Base-by-base conservation (phyloP, 2,113 vertebrate species). In the Hyaena hyaena region DNA sequence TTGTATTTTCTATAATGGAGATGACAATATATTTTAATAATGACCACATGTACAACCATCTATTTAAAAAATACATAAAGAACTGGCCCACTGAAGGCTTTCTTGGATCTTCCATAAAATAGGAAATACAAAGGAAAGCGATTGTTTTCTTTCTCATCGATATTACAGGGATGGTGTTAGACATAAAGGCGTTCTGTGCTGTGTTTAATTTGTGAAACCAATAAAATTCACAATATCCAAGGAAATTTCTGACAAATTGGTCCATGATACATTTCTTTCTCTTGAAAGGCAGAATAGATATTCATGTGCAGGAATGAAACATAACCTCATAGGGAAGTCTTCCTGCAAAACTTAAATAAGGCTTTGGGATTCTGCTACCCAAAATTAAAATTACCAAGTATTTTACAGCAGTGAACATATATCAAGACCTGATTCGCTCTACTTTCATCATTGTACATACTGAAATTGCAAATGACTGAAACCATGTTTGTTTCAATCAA, bases 361-460 rank as follows among this genome's bases (percentile, higher is more conserved):
- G 9, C 24, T 84, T 63, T 74, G 88, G 23, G 61, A 61, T 66
- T 16, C 43, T 85, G 71, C 74, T 68, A 88, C 19, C 48, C 66
- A 81, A 77, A 58, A 65, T 35, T 68, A 53, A 94, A 93, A 71
- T 94, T 10, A 90, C 21, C 53, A 73, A 87, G 16, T 93, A 92
- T 92, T 97, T 96, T 80, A 55, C 55, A 95, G 43, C 21, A 84
- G n/a, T 92, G 87, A 92, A 26, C 50, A 50, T 16, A 45, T 26
- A 35, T 31, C 68, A 50, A 81, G 61, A 69, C 33, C 55, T 10
- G 11, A 39, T 74, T 94, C 81, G 79, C 63, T 35, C 53, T 82
- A 45, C 69, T 95, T 74, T 10, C 33, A 24, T 82, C 96, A 66
- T 71, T 35, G 6, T 10, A 48, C 0, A 4, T 16, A 31, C 2